Percentiles rank a stretch among this genome's conserved stretches.
phyloP scores from a whole-genome alignment of 2,888 invertebrate genomes.

The Lacanobia oleracea region DNA sequence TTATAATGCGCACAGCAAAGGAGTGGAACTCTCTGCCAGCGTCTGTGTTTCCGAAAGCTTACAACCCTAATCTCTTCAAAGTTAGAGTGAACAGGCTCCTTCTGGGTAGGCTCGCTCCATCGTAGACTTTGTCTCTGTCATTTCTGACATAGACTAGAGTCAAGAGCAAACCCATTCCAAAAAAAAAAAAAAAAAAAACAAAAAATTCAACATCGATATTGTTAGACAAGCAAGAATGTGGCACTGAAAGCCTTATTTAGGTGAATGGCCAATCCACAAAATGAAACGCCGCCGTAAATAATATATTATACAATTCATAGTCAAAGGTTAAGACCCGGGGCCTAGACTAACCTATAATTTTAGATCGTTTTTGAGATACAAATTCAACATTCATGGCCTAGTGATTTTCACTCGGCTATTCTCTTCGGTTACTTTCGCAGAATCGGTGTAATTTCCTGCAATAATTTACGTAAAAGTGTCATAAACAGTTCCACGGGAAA shows the following conservation, averaged over 20 bases:
- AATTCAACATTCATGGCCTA: slow-evolving; percentile 16
- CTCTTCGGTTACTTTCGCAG: slow-evolving; percentile 3
- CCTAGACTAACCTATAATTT: slow-evolving; percentile 4
- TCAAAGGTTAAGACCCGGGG: neutral
- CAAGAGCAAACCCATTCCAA: too few relatives aligned
- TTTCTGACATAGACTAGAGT: too few relatives aligned
- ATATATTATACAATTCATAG: slow-evolving; percentile 17
- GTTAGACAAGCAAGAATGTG: neutral
- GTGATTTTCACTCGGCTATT: slow-evolving; percentile 17
- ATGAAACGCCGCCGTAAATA: slow-evolving; percentile 23
- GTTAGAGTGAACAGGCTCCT: too few relatives aligned
- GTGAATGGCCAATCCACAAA: slow-evolving; percentile 24
- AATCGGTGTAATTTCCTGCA: slow-evolving; percentile 46
- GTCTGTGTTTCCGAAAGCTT: too few relatives aligned
- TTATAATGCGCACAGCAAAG: too few relatives aligned
- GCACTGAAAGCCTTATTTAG: slow-evolving; percentile 26
- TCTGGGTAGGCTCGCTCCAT: too few relatives aligned
- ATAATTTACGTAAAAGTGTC: slow-evolving; percentile 34
- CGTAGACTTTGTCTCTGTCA: too few relatives aligned
- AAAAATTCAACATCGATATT: too few relatives aligned
- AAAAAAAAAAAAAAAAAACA: too few relatives aligned
- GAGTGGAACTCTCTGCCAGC: too few relatives aligned
- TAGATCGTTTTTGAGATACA: slow-evolving; percentile 1
- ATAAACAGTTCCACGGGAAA: slow-evolving; percentile 39
- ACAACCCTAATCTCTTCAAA: too few relatives aligned